These are phyloP conservation scores for Catagonus wagneri DNA, from an alignment of 2,113 vertebrate species.

Conservation along the genomic window DNA sequence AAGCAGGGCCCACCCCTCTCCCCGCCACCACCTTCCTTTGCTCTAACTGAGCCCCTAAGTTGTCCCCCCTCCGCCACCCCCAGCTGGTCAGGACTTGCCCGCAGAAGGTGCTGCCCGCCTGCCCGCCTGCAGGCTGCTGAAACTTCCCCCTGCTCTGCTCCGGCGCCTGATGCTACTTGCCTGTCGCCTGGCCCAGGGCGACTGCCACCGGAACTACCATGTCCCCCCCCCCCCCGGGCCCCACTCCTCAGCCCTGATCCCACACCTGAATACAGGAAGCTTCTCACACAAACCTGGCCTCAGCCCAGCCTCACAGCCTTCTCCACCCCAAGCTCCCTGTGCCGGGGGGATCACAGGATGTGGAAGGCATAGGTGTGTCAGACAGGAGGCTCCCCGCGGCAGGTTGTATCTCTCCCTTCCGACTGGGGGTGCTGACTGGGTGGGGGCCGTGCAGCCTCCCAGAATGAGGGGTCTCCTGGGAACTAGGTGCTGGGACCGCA, in stretches of 20 bases:
- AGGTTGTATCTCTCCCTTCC: neutral
- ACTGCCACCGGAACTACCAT: neutral
- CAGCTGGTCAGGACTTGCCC: constrained; percentile 55
- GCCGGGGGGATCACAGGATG: neutral
- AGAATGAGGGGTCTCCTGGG: neutral
- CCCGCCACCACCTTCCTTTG: neutral
- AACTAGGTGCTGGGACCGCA: fast-evolving
- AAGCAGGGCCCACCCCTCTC: neutral
- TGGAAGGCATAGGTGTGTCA: neutral
- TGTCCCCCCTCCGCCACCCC: too few species aligned
- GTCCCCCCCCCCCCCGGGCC: neutral
- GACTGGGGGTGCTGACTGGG: neutral
- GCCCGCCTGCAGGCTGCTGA: neutral
- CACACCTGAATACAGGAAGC: neutral
- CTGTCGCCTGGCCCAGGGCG: constrained; percentile 27
- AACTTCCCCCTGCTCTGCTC: constrained; percentile 21
- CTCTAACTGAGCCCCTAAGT: neutral
- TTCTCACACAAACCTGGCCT: neutral
- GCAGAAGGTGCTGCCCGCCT: neutral
- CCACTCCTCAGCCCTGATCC: neutral
- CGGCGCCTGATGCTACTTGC: constrained; percentile 27
- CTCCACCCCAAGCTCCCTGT: neutral
- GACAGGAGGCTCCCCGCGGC: neutral
- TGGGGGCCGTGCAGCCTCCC: neutral
- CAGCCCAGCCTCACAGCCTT: neutral